phyloP scores from a whole-genome alignment of 2,113 vertebrate species.

The Zingel zingel region DNA sequence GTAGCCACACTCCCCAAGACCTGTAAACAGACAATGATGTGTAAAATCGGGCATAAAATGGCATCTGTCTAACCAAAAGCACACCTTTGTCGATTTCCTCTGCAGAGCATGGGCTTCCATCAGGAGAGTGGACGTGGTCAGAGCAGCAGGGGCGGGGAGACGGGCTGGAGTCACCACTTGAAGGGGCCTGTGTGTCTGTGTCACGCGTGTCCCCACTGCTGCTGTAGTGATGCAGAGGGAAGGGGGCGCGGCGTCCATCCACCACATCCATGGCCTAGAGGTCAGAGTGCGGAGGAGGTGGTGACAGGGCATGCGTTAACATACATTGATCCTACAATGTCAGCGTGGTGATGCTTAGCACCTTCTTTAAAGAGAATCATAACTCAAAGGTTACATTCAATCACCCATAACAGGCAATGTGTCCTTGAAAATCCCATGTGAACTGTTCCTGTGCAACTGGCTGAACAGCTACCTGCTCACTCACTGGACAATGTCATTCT shows the following conservation, averaged over 20 bases:
- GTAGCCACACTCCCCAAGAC: background rate
- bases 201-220: constrained; percentile 87
- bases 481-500: background rate
- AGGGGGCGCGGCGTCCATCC: constrained; percentile 91
- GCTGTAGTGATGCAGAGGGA: constrained; percentile 90
- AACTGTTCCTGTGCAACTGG: background rate
- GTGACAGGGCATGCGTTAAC: background rate
- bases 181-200: constrained; percentile 94
- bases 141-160: constrained; percentile 90
- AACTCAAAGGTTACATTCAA: constrained; percentile 8
- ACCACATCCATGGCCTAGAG: constrained; percentile 90
- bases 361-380: background rate
- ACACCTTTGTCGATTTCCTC: constrained; percentile 95
- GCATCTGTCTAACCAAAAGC: background rate
- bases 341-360: background rate
- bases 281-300: constrained; percentile 42
- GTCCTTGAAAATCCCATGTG: background rate
- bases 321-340: background rate
- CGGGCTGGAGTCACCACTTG: constrained; percentile 90
- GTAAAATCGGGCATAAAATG: background rate
- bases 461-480: constrained; percentile 1
- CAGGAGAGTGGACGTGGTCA: constrained; percentile 89
- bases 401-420: background rate
- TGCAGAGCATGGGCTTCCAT: constrained; percentile 91
- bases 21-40: background rate